Evolutionary conservation across 37 sponge, comb jelly and placozoan genomes (phyloP), one percentile per base, ranked within the genome.

Genomic region (Trichoplax adhaerens): DNA sequence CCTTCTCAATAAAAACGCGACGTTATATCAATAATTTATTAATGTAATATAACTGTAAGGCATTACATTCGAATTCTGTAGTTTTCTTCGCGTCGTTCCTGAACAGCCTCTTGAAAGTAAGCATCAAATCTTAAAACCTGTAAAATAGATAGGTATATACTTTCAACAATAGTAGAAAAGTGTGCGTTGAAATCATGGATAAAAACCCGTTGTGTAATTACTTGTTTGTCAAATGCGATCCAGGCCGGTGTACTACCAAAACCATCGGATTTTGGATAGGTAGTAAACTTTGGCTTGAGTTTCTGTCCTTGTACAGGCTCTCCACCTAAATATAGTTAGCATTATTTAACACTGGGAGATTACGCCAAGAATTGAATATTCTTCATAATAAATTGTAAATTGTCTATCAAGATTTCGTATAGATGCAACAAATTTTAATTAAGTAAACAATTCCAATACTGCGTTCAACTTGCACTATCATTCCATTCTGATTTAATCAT

Each of bases 221-320:
- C 5, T 78, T 94, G 91, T 65, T 85, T 79, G 76, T 96, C 99
- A 77, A 91, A 92, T 60, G 93, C 99, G 52, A 96, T 86, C 99
- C 99, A 96, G 2, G 99, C 87, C 5, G 99, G 99, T 61, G 85
- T 69, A 47, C 84, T 71, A 50, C 76, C 75, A 29, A 29, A 29
- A 29, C 93, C 93, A 0, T 79, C 65, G 48, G 90, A 89, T 52
- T 81, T 81, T 29, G 99, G 99, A 58, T 80, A 92, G 8, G 82
- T 75, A 57, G 85, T 91, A 12, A 56, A 65, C 48, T 79, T 86
- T 52, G 76, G 70, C 10, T 68, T 53, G 3, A 77, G 72, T 2
- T 61, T 62, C 65, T 81, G 83, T 49, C 96, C 96, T 10, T 73
- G 88, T 1, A 85, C 71, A 0, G 69, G 76, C 66, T 82, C 62